A percentile compares a stretch with the other conserved stretches of the same genome.
These are phyloP conservation scores for Cepaea nemoralis DNA, from an alignment of 1,140 invertebrate genomes.

Conservation along the genomic window DNA sequence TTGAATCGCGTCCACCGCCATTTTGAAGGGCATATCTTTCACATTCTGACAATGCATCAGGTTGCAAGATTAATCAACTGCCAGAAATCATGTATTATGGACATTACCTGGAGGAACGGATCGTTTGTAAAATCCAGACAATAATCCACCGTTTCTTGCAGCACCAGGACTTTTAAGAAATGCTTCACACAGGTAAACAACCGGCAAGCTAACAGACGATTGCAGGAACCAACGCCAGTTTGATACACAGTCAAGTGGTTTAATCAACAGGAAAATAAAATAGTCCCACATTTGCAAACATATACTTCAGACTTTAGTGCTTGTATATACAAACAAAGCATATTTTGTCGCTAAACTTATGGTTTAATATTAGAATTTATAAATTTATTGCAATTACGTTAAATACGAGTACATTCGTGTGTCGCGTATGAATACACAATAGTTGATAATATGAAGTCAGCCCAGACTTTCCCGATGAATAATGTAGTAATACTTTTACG, in stretches of 20 bases:
- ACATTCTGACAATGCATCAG: constrained; percentile 12
- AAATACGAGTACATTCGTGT: no score
- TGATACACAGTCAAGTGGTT: constrained; percentile 18
- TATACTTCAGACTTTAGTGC: no score
- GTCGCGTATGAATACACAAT: no score
- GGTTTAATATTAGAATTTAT: no score
- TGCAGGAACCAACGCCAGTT: constrained; percentile 33
- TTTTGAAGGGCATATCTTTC: constrained; percentile 20
- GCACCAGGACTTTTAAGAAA: neutral
- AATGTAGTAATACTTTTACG: no score
- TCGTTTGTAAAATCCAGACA: constrained; percentile 16
- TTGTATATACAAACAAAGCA: no score
- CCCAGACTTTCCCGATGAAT: no score
- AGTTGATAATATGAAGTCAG: no score
- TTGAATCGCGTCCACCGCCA: no score
- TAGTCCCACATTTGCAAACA: constrained; percentile 6
- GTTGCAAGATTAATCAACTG: constrained; percentile 29
- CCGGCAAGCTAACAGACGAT: constrained; percentile 30
- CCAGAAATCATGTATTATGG: neutral
- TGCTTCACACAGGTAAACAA: constrained; percentile 23
- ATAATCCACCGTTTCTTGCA: constrained; percentile 31
- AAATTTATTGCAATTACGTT: no score
- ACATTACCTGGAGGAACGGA: constrained; percentile 37
- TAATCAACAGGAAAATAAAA: constrained; percentile 20
- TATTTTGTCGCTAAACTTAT: no score